Conservation (phyloP, 2,888 invertebrate species). For the Pterostichus niger region DNA sequence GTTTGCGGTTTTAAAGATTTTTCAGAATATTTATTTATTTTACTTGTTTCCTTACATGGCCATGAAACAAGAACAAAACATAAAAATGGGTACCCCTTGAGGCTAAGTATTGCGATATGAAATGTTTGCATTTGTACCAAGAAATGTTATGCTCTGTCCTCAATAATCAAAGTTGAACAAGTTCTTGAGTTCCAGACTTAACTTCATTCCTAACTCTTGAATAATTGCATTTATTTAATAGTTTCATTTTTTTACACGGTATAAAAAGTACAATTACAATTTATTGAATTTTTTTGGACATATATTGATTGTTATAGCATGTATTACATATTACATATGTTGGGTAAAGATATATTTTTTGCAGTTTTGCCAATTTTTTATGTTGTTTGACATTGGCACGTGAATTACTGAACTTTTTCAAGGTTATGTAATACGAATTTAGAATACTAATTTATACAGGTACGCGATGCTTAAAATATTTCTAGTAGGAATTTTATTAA, state of each 20-base stretch:
- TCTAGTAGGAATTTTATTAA: constrained; percentile 28
- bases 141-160: not conserved
- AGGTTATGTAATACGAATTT: constrained; percentile 35
- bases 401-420: constrained; percentile 42
- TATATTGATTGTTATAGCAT: not conserved
- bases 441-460: constrained; percentile 42
- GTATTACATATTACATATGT: constrained; percentile 17
- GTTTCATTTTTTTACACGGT: not conserved
- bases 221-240: too few species aligned
- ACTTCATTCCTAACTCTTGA: too few species aligned
- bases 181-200: not conserved
- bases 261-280: not conserved
- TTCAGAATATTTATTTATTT: constrained; percentile 1
- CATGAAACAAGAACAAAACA: not conserved
- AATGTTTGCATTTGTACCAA: constrained; percentile 5
- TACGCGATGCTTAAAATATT: constrained; percentile 31
- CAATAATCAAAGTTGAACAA: not conserved
- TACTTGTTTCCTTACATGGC: not conserved
- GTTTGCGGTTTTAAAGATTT: not conserved
- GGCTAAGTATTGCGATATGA: not conserved
- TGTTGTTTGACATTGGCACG: constrained; percentile 46
- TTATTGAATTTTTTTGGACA: not conserved
- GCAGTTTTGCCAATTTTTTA: constrained; percentile 27
- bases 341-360: not conserved
- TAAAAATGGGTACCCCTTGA: not conserved